Conservation (phyloP, 2,113 vertebrate species). For the Entomyzon cyanotis region DNA sequence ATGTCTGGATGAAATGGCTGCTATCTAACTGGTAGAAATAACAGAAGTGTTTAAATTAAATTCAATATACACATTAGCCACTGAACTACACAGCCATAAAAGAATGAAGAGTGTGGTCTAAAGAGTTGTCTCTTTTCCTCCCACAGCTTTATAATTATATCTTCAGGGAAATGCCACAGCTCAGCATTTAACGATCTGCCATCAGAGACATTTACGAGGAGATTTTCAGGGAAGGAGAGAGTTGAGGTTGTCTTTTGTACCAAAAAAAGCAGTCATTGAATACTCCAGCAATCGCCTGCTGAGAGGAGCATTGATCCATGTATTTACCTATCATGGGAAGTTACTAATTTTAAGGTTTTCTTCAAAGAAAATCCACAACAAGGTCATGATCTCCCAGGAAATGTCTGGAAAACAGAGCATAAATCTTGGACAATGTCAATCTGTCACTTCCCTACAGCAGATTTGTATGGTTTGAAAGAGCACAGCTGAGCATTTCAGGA, state of each 20-base stretch:
- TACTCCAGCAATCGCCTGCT: not conserved
- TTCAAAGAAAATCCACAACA: not conserved
- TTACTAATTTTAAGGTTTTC: not conserved
- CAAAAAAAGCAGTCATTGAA: not conserved
- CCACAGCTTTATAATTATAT: slow-evolving; percentile 54
- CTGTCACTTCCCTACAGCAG: slow-evolving; percentile 15
- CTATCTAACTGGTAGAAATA: slow-evolving; percentile 57
- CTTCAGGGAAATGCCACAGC: slow-evolving; percentile 60
- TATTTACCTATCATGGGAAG: slow-evolving; percentile 14
- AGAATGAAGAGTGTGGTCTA: slow-evolving; percentile 48
- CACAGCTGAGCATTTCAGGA: not conserved
- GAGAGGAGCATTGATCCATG: not conserved
- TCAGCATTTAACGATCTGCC: slow-evolving; percentile 61
- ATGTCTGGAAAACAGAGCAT: not conserved
- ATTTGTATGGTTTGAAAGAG: not conserved
- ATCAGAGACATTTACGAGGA: slow-evolving; percentile 57
- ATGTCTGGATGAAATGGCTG: slow-evolving; percentile 49
- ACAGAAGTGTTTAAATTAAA: slow-evolving; percentile 63
- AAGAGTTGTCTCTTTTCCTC: slow-evolving; percentile 56
- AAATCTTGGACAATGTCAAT: not conserved
- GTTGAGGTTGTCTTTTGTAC: slow-evolving; percentile 31
- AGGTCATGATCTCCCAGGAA: not conserved
- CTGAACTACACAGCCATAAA: slow-evolving; percentile 56
- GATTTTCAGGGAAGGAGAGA: slow-evolving; percentile 40
- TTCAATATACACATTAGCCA: slow-evolving; percentile 58